Evolutionary conservation across 2,113 vertebrate species (phyloP).

Genomic region (Takifugu flavidus): DNA sequence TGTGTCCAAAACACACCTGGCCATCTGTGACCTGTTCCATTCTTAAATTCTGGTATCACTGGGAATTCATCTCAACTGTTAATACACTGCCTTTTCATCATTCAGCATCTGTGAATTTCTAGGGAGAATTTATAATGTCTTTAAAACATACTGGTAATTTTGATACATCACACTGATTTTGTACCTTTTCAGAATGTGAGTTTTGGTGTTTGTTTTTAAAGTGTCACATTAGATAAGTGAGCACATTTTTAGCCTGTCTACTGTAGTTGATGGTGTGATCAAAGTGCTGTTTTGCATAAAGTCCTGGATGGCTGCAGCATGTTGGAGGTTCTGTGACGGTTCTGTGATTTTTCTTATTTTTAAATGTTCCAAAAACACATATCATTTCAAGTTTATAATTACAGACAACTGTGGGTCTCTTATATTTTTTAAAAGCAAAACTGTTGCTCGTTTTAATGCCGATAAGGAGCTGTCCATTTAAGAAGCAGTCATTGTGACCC

Average conservation of each 20-base stretch:
- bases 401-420: no score
- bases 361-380: no score
- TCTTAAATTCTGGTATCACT: conserved; percentile 2
- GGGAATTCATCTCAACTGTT: conserved; percentile 1
- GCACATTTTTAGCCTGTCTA: not conserved
- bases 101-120: not conserved
- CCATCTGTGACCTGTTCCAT: conserved; percentile 64
- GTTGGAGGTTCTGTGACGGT: conserved; percentile 20
- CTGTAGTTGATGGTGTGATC: not conserved
- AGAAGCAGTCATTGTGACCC: no score
- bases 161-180: no score
- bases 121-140: not conserved
- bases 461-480: no score
- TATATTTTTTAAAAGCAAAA: no score
- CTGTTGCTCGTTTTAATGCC: no score
- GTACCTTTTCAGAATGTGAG: no score
- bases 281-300: conserved; percentile 35
- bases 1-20: conserved; percentile 71
- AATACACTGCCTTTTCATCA: conserved; percentile 26
- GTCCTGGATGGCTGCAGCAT: conserved; percentile 23
- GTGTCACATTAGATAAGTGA: not conserved
- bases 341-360: not conserved
- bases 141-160: not conserved
- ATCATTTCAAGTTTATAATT: no score
- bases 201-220: no score